phyloP scores from a whole-genome alignment of 2,888 invertebrate species.

The Branchinecta sandiegonensis region DNA sequence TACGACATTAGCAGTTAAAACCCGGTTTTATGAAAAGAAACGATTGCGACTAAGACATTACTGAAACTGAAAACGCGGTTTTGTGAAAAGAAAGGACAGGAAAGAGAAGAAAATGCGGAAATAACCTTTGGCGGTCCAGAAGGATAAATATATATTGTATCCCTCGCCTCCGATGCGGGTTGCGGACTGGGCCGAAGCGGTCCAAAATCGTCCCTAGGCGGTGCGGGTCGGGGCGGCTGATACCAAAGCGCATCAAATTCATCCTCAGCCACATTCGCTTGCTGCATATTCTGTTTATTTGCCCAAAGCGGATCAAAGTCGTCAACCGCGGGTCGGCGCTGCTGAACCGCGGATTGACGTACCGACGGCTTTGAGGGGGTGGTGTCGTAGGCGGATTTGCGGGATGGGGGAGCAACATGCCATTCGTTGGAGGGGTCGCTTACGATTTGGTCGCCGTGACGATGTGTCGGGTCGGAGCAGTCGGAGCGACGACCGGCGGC shows the following conservation, averaged over 20 bases:
- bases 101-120: not conserved
- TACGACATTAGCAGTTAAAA: too few species aligned
- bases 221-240: not conserved
- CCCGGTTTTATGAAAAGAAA: too few species aligned
- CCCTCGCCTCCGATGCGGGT: not conserved
- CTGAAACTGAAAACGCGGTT: too few species aligned
- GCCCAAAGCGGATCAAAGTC: slow-evolving; percentile 15
- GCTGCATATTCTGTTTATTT: not conserved
- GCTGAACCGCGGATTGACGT: not conserved
- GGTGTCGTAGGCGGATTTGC: not conserved
- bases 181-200: slow-evolving; percentile 2
- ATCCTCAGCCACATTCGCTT: not conserved
- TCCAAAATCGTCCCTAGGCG: not conserved
- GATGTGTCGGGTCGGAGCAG: slow-evolving; percentile 3
- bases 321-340: not conserved
- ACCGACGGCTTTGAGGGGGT: slow-evolving; percentile 9
- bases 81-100: too few species aligned
- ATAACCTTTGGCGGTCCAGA: slow-evolving; percentile 12
- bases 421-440: slow-evolving; percentile 10
- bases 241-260: slow-evolving; percentile 14
- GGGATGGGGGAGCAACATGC: slow-evolving; percentile 13
- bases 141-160: slow-evolving; percentile 3
- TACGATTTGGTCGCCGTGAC: slow-evolving; percentile 9
- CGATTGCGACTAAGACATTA: too few species aligned
- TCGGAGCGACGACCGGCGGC: not conserved